phyloP scores from a whole-genome alignment of 2,888 invertebrate genomes.

The Serrognathus titanus region DNA sequence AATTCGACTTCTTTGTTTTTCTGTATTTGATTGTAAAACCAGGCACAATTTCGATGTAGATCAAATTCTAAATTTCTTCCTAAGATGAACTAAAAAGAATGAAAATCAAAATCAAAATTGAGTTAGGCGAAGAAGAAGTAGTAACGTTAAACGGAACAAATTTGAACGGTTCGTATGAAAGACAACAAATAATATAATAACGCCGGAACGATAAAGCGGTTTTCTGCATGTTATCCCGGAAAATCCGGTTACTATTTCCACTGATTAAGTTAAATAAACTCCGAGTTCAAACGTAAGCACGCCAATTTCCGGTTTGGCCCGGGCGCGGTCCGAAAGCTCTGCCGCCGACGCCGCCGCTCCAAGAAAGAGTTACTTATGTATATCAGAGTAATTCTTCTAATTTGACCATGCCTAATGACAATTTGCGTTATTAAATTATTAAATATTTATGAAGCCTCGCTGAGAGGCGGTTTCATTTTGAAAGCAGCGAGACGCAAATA shows the following conservation, averaged over 20 bases:
- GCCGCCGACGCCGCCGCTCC: background rate
- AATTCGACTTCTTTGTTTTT: too few species aligned
- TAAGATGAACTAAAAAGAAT: too few species aligned
- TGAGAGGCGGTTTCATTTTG: constrained; percentile 29
- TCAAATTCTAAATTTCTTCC: too few species aligned
- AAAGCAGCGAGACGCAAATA: constrained; percentile 28
- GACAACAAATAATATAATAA: constrained; percentile 9
- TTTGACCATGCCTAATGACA: constrained; percentile 28
- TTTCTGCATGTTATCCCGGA: constrained; percentile 24
- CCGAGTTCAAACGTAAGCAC: constrained; percentile 16
- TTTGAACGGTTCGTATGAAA: background rate
- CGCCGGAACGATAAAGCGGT: constrained; percentile 9
- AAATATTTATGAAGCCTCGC: constrained; percentile 30
- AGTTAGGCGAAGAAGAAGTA: background rate
- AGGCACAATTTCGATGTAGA: too few species aligned
- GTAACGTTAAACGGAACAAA: background rate
- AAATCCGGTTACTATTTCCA: constrained; percentile 23
- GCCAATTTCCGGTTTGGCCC: background rate
- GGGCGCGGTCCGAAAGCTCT: background rate
- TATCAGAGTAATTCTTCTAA: constrained; percentile 26
- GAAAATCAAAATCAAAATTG: background rate
- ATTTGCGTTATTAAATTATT: constrained; percentile 31
- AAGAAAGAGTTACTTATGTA: constrained; percentile 8
- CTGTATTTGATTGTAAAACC: too few species aligned
- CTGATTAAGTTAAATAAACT: constrained; percentile 25